phyloP scores from a whole-genome alignment of 2,888 invertebrate species.

The Herminia tarsipennalis region DNA sequence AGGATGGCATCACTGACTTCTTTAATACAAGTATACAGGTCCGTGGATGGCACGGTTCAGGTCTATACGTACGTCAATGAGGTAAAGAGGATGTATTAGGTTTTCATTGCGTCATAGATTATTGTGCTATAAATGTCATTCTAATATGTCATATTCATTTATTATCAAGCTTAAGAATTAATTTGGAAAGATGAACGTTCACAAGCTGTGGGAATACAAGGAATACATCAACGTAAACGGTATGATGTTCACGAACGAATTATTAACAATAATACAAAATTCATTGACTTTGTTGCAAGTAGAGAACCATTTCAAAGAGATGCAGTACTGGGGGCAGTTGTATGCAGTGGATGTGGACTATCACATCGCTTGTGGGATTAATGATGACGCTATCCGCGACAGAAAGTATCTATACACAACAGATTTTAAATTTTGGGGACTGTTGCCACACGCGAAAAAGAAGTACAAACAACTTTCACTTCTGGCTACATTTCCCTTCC shows the following conservation, averaged over 20 bases:
- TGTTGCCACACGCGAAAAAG: constrained; percentile 75
- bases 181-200: constrained; percentile 63
- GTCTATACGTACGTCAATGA: too few species aligned
- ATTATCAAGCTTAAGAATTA: background rate
- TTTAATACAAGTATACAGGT: too few species aligned
- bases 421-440: constrained; percentile 89
- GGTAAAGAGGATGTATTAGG: too few species aligned
- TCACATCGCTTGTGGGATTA: constrained; percentile 93
- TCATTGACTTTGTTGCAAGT: constrained; percentile 92
- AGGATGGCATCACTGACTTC: too few species aligned
- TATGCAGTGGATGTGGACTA: constrained; percentile 92
- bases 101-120: too few species aligned
- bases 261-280: constrained; percentile 90
- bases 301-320: constrained; percentile 93
- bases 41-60: too few species aligned
- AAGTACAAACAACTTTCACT: constrained; percentile 73
- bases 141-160: background rate
- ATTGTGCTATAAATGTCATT: too few species aligned
- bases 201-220: constrained; percentile 78
- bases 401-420: constrained; percentile 92
- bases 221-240: constrained; percentile 86
- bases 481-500: constrained; percentile 76
- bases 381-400: constrained; percentile 89
- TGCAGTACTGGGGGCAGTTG: constrained; percentile 95
- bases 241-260: constrained; percentile 89